Evolutionary conservation across 2,797 vertebrate species (phyloP).

Genomic region (Halcyon chelicuti): DNA sequence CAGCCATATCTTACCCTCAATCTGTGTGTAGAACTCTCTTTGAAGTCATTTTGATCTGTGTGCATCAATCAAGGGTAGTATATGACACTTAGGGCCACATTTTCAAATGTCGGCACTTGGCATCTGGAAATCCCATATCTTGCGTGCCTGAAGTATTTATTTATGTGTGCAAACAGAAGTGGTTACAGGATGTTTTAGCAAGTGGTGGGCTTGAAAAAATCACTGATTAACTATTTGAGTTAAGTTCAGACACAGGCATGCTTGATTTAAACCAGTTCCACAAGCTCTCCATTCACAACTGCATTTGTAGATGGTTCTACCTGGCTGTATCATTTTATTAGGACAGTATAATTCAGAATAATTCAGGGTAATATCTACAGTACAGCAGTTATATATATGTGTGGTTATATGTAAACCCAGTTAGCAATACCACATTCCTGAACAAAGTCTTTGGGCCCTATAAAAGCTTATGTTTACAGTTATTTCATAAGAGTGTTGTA

Average conservation of each 20-base stretch:
- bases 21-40: conserved; percentile 16
- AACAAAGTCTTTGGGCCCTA: not conserved
- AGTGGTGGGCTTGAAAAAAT: not conserved
- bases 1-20: conserved; percentile 23
- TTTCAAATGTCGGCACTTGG: not conserved
- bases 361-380: not conserved
- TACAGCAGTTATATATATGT: not conserved
- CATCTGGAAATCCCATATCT: not conserved
- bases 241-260: not conserved
- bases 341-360: not conserved
- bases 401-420: not conserved
- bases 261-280: not conserved
- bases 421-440: not conserved
- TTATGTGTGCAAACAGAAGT: not conserved
- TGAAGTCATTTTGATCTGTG: conserved; percentile 14
- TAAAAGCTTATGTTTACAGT: not conserved
- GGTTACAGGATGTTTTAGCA: not conserved
- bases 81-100: not conserved
- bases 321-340: not conserved
- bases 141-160: not conserved
- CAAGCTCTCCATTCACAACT: not conserved
- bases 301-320: not conserved
- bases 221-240: not conserved
- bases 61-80: not conserved
- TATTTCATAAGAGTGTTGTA: not conserved